Conservation (phyloP, 2,113 vertebrate genomes). For the Mandrillus leucophaeus region DNA sequence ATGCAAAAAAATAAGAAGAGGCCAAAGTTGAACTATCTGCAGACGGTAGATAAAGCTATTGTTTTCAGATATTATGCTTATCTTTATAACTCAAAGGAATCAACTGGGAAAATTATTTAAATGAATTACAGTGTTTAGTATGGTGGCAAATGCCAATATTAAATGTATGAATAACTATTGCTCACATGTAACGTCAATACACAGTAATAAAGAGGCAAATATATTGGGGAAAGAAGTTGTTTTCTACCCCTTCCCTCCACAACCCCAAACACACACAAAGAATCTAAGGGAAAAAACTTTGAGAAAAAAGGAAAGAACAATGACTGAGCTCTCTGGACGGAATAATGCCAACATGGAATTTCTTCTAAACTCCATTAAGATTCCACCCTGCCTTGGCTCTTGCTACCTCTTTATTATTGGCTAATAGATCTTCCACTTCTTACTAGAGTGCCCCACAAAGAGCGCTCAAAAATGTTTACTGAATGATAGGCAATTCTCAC, state of each 20-base stretch:
- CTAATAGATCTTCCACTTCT: background rate
- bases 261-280: background rate
- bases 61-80: background rate
- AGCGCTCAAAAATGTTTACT: background rate
- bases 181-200: background rate
- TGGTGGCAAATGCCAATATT: background rate
- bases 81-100: background rate
- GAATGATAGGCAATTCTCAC: background rate
- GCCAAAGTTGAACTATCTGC: background rate
- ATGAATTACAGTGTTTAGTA: background rate
- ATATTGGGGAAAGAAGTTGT: background rate
- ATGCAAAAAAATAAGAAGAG: background rate
- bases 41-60: background rate
- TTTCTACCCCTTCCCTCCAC: no score
- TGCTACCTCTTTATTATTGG: background rate
- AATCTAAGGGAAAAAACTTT: background rate
- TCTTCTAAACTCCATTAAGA: background rate
- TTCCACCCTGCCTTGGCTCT: background rate
- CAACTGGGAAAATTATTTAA: background rate
- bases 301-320: background rate
- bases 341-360: background rate
- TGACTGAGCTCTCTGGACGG: background rate
- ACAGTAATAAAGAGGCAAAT: background rate
- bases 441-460: background rate
- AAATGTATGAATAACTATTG: background rate